phyloP scores from a whole-genome alignment of 2,888 invertebrate species.

The Zaprionus lineosus region DNA sequence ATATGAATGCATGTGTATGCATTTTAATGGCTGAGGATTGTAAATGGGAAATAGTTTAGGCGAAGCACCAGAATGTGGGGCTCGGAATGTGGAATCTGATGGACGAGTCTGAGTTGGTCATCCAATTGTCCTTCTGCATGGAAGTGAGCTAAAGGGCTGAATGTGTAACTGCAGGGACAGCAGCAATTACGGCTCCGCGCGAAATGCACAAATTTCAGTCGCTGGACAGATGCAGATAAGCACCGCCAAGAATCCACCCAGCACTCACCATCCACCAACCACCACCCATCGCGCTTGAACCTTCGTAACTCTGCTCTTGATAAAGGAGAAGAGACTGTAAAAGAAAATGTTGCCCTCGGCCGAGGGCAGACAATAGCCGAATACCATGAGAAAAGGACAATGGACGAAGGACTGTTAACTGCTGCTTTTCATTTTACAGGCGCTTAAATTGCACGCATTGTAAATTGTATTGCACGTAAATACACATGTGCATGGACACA shows the following conservation, averaged over 20 bases:
- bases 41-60: not conserved
- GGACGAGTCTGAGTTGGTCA: not conserved
- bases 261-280: not conserved
- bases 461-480: conserved; percentile 36
- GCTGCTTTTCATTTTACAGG: conserved; percentile 44
- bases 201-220: conserved; percentile 33
- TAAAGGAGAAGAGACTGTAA: conserved; percentile 14
- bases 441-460: conserved; percentile 52
- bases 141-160: too few relatives aligned
- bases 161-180: not conserved
- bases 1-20: conserved; percentile 51
- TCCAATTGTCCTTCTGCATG: too few relatives aligned
- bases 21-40: conserved; percentile 52
- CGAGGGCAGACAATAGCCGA: conserved; percentile 6
- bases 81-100: too few relatives aligned
- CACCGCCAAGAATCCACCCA: conserved; percentile 2
- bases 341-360: conserved; percentile 30
- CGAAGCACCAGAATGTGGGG: not conserved
- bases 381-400: not conserved
- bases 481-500: conserved; percentile 5
- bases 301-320: not conserved
- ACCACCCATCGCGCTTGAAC: not conserved
- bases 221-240: conserved; percentile 35
- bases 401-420: conserved; percentile 31
- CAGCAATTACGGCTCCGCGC: conserved; percentile 30